Evolutionary conservation across 2,888 invertebrate species (phyloP).

Genomic region (Netelia inedita): DNA sequence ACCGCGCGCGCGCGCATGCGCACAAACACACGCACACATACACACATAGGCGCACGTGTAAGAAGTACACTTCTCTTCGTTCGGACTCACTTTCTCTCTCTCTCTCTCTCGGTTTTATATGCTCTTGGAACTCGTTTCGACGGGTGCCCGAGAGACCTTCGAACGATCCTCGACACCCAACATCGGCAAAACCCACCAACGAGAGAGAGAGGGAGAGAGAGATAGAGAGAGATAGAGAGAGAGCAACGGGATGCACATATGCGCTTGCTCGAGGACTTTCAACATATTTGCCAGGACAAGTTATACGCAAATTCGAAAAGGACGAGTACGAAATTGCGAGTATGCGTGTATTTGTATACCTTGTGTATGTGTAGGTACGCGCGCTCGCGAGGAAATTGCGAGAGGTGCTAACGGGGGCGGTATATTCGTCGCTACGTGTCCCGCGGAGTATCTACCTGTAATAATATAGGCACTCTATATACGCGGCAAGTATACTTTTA

Average conservation of each 20-base stretch:
- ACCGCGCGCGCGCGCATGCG: constrained; percentile 18
- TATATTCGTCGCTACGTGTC: constrained; percentile 27
- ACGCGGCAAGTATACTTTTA: constrained; percentile 17
- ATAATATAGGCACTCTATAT: constrained; percentile 32
- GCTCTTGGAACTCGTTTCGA: constrained; percentile 64
- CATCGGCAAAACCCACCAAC: constrained; percentile 4
- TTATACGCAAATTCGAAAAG: constrained; percentile 54
- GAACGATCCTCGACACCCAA: constrained; percentile 57
- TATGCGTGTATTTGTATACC: neutral
- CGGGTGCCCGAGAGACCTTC: constrained; percentile 60
- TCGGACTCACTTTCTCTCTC: constrained; percentile 37
- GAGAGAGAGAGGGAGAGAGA: neutral
- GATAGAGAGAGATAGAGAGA: neutral
- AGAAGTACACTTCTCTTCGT: neutral
- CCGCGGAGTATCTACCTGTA: constrained; percentile 30
- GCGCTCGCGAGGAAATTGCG: neutral
- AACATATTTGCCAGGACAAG: constrained; percentile 48
- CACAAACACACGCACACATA: neutral
- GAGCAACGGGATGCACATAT: neutral
- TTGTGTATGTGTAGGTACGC: no score
- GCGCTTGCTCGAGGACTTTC: constrained; percentile 32
- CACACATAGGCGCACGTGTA: no score
- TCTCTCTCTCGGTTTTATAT: constrained; percentile 42
- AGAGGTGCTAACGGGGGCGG: constrained; percentile 32
- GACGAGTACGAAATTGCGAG: constrained; percentile 26